phyloP scores from a whole-genome alignment of 2,113 vertebrate genomes.

The Typhlomys cinereus region DNA sequence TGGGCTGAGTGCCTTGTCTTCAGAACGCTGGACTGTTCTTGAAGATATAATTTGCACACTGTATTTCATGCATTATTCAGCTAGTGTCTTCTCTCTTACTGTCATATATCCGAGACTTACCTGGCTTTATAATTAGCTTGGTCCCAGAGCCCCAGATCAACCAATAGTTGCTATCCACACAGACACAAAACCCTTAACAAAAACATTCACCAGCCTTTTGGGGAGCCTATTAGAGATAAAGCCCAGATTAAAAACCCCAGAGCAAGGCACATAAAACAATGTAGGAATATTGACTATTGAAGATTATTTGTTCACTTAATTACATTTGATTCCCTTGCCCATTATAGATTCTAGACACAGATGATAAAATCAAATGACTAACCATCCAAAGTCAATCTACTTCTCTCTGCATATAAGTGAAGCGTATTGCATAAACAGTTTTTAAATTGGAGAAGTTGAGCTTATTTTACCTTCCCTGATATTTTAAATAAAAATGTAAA shows the following conservation, averaged over 20 bases:
- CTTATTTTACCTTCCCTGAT: slow-evolving; percentile 50
- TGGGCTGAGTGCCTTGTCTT: slow-evolving; percentile 48
- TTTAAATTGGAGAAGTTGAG: slow-evolving; percentile 56
- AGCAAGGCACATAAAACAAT: slow-evolving; percentile 68
- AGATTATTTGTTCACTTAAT: slow-evolving; percentile 81
- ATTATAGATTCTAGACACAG: slow-evolving; percentile 73
- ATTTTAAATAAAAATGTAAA: slow-evolving; percentile 71
- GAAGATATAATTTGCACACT: slow-evolving; percentile 54
- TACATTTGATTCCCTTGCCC: slow-evolving; percentile 72
- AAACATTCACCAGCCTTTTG: slow-evolving; percentile 71
- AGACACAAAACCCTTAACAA: slow-evolving; percentile 75
- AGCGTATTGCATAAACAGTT: slow-evolving; percentile 63
- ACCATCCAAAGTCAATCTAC: slow-evolving; percentile 64
- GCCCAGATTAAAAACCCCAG: slow-evolving; percentile 66
- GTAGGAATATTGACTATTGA: slow-evolving; percentile 72
- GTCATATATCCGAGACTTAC: slow-evolving; percentile 57
- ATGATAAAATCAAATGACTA: slow-evolving; percentile 68
- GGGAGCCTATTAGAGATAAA: slow-evolving; percentile 74
- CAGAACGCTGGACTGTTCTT: slow-evolving; percentile 53
- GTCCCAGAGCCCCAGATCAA: slow-evolving; percentile 64
- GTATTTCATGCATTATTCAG: slow-evolving; percentile 52
- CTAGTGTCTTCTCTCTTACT: slow-evolving; percentile 18
- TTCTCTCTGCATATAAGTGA: slow-evolving; percentile 48
- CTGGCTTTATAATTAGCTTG: slow-evolving; percentile 68
- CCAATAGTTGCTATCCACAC: slow-evolving; percentile 41